Evolutionary conservation across 2,888 invertebrate genomes (phyloP).

Genomic region (Campopleginae sp.): DNA sequence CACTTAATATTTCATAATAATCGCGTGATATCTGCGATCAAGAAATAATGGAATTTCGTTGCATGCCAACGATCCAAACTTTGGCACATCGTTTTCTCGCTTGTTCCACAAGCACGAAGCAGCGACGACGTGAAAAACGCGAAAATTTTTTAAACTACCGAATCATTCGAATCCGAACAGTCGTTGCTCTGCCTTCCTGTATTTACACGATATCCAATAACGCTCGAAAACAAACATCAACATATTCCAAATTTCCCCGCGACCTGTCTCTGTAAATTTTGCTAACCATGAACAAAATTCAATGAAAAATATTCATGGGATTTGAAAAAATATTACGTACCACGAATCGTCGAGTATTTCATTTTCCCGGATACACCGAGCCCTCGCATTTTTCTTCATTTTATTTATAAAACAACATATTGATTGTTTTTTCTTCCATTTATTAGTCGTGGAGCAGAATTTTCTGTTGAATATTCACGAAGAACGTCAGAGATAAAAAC

Average conservation of each 20-base stretch:
- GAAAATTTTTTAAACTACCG: no score
- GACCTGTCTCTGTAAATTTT: not conserved
- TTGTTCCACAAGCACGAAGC: no score
- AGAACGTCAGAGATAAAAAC: not conserved
- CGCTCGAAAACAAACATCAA: not conserved
- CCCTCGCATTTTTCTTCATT: not conserved
- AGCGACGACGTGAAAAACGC: no score
- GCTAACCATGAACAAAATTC: not conserved
- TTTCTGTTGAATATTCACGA: not conserved
- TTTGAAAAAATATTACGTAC: not conserved
- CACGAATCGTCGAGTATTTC: not conserved
- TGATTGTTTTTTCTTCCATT: not conserved
- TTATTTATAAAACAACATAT: not conserved
- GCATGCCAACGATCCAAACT: no score
- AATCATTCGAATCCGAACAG: no score
- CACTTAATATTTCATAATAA: no score
- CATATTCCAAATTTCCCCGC: not conserved
- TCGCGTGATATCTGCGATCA: no score
- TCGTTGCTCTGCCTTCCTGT: no score
- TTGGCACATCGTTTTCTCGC: no score
- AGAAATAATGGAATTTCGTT: no score
- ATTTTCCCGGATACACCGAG: not conserved
- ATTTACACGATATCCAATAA: not conserved
- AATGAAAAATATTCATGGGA: not conserved
- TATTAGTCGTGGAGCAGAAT: not conserved